Percentiles rank a stretch among this genome's conserved stretches.
These are phyloP conservation scores for Cyprinodon brontotheroides DNA, from an alignment of 2,113 vertebrate species.

Conservation along the genomic window DNA sequence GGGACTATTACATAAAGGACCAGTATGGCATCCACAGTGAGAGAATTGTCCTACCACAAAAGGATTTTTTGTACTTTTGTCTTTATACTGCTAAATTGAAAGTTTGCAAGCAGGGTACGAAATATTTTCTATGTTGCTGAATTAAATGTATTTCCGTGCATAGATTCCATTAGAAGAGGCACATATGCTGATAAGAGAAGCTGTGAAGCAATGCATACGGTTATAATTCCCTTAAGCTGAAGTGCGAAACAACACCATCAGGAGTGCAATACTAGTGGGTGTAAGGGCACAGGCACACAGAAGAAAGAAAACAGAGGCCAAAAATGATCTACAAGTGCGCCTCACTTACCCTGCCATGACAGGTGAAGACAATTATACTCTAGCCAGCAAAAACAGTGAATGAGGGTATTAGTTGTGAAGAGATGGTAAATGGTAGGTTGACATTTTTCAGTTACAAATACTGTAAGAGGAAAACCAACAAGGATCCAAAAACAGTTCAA, in stretches of 20 bases:
- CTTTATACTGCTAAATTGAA: not conserved
- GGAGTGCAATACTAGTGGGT: conserved; percentile 37
- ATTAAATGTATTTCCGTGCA: not conserved
- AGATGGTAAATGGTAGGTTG: conserved; percentile 27
- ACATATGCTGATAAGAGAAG: conserved; percentile 46
- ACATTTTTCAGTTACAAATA: conserved; percentile 40
- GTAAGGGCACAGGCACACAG: not conserved
- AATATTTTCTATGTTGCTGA: too few relatives aligned
- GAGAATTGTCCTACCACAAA: too few relatives aligned
- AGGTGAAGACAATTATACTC: not conserved
- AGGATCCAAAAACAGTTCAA: conserved; percentile 49
- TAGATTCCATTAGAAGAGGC: conserved; percentile 16
- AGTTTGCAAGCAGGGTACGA: not conserved
- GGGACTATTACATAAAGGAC: too few relatives aligned
- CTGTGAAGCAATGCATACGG: conserved; percentile 34
- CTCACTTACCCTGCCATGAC: not conserved
- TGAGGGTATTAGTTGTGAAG: not conserved
- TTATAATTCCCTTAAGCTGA: conserved; percentile 43
- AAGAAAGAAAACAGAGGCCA: conserved; percentile 15
- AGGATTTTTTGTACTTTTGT: too few relatives aligned
- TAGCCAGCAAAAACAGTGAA: not conserved
- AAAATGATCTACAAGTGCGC: conserved; percentile 8
- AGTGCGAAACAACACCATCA: conserved; percentile 54
- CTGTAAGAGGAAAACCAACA: conserved; percentile 33
- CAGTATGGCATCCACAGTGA: too few relatives aligned